Evolutionary conservation across 2,113 vertebrate genomes (phyloP).

Genomic region (Tragulus kanchil): DNA sequence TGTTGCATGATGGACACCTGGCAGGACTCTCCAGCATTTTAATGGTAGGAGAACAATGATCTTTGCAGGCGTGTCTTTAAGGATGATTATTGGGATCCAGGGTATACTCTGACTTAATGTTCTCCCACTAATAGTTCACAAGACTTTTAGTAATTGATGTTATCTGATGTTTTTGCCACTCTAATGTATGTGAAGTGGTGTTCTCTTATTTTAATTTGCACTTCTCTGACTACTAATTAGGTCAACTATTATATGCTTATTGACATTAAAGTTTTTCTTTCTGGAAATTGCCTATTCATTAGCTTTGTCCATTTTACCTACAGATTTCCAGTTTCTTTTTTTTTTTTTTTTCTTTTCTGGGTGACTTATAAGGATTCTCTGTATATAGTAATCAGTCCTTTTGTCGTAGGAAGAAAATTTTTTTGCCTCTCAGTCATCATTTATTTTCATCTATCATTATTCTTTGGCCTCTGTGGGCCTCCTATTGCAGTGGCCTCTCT

Average conservation of each 20-base stretch:
- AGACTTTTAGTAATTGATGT: background rate
- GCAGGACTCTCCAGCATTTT: background rate
- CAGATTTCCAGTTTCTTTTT: background rate
- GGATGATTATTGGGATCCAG: background rate
- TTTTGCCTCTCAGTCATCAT: no score
- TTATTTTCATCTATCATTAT: no score
- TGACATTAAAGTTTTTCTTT: slow-evolving; percentile 22
- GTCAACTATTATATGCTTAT: background rate
- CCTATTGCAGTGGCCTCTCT: no score
- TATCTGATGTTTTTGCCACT: background rate
- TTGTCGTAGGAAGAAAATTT: no score
- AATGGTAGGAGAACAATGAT: background rate
- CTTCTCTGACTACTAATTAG: slow-evolving; percentile 24
- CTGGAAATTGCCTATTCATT: background rate
- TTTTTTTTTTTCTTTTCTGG: background rate
- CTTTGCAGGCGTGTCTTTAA: background rate
- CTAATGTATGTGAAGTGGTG: background rate
- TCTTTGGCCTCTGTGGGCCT: no score
- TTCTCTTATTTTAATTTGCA: background rate
- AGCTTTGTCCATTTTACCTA: background rate
- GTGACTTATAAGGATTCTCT: background rate
- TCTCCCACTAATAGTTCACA: background rate
- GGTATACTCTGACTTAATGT: background rate
- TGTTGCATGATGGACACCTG: background rate
- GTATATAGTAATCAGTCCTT: background rate